A percentile compares a stretch with the other conserved stretches of the same genome.
phyloP scores from a whole-genome alignment of 1,140 invertebrate species.

The Micrasema minimum region DNA sequence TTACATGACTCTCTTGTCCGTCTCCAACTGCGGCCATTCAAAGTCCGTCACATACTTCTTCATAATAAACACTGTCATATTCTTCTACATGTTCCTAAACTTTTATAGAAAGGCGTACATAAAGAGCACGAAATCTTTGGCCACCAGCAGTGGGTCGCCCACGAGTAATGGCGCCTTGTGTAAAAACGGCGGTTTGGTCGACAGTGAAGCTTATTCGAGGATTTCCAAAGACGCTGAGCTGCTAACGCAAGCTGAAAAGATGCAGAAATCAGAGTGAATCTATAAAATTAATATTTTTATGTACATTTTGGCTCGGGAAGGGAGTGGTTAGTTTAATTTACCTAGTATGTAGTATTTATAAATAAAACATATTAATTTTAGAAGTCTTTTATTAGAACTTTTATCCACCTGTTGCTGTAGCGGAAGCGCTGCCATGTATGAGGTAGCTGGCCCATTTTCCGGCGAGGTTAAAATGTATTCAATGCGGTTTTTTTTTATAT shows the following conservation, averaged over 20 bases:
- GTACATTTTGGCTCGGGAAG: too few species aligned
- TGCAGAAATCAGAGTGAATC: conserved; percentile 49
- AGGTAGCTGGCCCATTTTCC: too few species aligned
- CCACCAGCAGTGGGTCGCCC: neutral
- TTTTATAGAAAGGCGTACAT: conserved; percentile 87
- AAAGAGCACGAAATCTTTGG: conserved; percentile 36
- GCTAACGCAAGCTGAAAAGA: conserved; percentile 31
- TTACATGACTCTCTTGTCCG: conserved; percentile 77
- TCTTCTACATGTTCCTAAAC: conserved; percentile 87
- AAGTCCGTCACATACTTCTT: conserved; percentile 71
- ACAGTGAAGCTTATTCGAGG: conserved; percentile 31
- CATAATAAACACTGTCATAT: conserved; percentile 76
- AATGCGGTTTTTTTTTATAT: too few species aligned
- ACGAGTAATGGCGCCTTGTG: neutral
- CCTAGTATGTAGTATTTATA: too few species aligned
- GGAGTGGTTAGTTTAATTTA: too few species aligned
- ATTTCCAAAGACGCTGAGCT: conserved; percentile 42
- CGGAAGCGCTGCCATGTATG: too few species aligned
- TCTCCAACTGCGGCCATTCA: conserved; percentile 81
- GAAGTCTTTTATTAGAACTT: too few species aligned
- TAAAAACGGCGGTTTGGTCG: conserved; percentile 9
- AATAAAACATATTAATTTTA: too few species aligned
- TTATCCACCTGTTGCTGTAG: too few species aligned
- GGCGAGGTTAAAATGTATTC: too few species aligned
- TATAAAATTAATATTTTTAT: too few species aligned